Evolutionary conservation across 2,797 vertebrate genomes (phyloP).

Genomic region (Acanthornis magna): DNA sequence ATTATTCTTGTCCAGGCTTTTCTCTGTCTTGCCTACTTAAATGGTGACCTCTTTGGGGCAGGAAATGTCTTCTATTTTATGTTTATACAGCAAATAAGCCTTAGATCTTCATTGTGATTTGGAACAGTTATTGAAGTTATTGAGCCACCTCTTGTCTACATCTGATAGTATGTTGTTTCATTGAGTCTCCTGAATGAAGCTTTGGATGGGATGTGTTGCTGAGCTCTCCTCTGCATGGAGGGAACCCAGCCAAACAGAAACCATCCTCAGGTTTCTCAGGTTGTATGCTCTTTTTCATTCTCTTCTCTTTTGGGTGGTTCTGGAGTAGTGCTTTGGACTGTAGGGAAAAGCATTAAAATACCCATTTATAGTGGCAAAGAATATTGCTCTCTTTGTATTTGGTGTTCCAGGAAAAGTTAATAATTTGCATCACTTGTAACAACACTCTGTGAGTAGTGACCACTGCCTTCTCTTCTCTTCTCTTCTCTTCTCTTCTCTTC

Average conservation of each 20-base stretch:
- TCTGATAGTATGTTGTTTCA: not conserved
- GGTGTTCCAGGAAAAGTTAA: not conserved
- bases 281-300: not conserved
- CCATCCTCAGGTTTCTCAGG: not conserved
- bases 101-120: not conserved
- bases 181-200: not conserved
- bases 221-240: not conserved
- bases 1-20: slow-evolving; percentile 18
- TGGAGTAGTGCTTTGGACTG: not conserved
- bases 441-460: not conserved
- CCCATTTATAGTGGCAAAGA: not conserved
- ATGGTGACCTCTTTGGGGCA: not conserved
- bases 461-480: not conserved
- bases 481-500: no score
- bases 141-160: not conserved
- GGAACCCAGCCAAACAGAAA: not conserved
- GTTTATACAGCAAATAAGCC: not conserved
- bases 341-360: not conserved
- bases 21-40: slow-evolving; percentile 12
- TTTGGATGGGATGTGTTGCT: fast-evolving
- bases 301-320: not conserved
- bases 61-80: slow-evolving; percentile 2
- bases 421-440: not conserved
- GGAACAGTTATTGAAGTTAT: not conserved
- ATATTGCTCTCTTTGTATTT: not conserved